Evolutionary conservation across 2,113 vertebrate genomes (phyloP).

Genomic region (Uria lomvia): DNA sequence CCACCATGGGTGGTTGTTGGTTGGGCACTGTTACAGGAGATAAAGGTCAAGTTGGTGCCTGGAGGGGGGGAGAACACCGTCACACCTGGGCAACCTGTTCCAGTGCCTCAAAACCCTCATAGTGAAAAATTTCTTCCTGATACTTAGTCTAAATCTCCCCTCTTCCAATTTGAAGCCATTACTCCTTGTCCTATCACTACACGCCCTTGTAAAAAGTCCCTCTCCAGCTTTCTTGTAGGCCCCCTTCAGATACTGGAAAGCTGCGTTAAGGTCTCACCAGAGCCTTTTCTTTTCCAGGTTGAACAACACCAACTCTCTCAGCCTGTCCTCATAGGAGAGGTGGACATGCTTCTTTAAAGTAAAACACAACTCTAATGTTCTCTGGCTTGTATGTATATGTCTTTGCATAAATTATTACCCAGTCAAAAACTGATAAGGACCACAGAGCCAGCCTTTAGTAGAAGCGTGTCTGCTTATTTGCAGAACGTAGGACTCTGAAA

Average conservation of each 20-base stretch:
- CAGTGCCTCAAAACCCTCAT: neutral
- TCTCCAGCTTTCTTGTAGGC: neutral
- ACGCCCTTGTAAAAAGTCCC: neutral
- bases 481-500: neutral
- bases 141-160: neutral
- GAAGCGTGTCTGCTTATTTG: neutral
- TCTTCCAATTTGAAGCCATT: neutral
- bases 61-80: too few relatives aligned
- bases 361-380: neutral
- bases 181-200: neutral
- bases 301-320: neutral
- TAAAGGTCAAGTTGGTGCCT: too few relatives aligned
- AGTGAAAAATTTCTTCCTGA: neutral
- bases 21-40: too few relatives aligned
- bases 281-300: neutral
- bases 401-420: neutral
- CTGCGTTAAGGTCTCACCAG: neutral
- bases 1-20: too few relatives aligned
- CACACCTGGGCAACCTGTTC: neutral
- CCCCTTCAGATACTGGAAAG: neutral
- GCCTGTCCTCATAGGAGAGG: neutral
- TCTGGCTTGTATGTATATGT: neutral
- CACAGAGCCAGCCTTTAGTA: neutral
- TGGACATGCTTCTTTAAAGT: neutral
- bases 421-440: neutral